Conservation (phyloP, 2,888 invertebrate species). For the Zelleria hepariella region DNA sequence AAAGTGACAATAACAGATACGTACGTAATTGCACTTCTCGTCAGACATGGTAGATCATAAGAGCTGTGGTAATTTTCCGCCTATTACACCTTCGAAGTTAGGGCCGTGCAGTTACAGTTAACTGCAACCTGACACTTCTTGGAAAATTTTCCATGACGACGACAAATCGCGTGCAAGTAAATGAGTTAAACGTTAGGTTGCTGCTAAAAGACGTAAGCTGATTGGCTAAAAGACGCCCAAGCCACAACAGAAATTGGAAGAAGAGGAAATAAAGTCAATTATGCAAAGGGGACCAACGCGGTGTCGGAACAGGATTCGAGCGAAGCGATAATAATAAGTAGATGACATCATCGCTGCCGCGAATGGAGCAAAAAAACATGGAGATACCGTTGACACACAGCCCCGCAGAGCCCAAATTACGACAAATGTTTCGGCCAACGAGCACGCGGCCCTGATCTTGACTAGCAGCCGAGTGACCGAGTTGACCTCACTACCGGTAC, state of each 20-base stretch:
- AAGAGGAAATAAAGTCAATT: constrained; percentile 2
- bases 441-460: constrained; percentile 65
- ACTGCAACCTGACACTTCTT: constrained; percentile 11
- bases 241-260: background rate
- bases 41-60: constrained; percentile 12
- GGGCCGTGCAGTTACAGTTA: constrained; percentile 7
- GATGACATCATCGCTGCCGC: constrained; percentile 53
- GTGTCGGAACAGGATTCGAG: background rate
- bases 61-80: constrained; percentile 28
- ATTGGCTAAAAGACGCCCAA: background rate
- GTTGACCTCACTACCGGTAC: background rate
- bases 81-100: constrained; percentile 23
- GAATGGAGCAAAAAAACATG: constrained; percentile 35
- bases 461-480: constrained; percentile 10
- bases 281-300: constrained; percentile 5
- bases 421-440: constrained; percentile 36
- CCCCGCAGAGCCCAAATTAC: constrained; percentile 25
- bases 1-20: background rate
- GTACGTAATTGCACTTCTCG: background rate
- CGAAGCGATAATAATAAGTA: constrained; percentile 10
- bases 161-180: background rate
- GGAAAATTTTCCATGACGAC: background rate
- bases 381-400: constrained; percentile 32
- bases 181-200: background rate
- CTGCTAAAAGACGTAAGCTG: background rate